Evolutionary conservation across 2,888 invertebrate species (phyloP), one percentile per base, ranked within the genome.

Genomic region (Apotomis capreana): DNA sequence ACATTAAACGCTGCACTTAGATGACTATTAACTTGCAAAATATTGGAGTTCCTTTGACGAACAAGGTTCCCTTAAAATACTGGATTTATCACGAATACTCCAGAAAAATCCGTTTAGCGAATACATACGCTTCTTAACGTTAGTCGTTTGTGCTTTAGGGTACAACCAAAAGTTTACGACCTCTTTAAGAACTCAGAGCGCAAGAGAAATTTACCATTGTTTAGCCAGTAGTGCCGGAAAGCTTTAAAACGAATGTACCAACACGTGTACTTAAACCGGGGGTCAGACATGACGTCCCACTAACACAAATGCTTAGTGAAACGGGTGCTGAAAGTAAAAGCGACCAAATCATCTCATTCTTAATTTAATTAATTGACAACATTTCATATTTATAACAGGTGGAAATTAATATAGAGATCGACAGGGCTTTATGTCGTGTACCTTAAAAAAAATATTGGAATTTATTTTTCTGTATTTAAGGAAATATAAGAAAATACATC

Each of bases 221-320:
- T 60, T 51, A 49, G 70, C 60, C 60, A 64, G 60, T 65, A 65
- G 70, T 70, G 70, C 65, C 70, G 65, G 65, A 70, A 65, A 70
- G 60, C 52, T 64, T 70, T 70, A 70, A 70, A 70, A 70, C 55
- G 15, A 70, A 69, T 69, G 57, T 58, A 60, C 65, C 54, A 12
- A n/a, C 63, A 63, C 51, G 51, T 63, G 58, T 65, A 58, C 58
- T 51, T 58, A 59, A 63, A 57, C 26, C 26, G 58, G 15, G 63
- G 58, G 57, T 63, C 54, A 60, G 46, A 52, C 46, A 36, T 65
- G 59, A 70, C 5, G 64, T 52, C 52, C n/a, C 54, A 8, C 63
- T 40, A 52, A 63, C 49, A 62, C n/a, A 61, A 62, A 49, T 12
- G 15, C 49, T 62, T 12, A 5, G 36, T 15, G 12, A 51, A 51